phyloP scores from a whole-genome alignment of 2,113 vertebrate genomes.

The Acrocephalus kingi region DNA sequence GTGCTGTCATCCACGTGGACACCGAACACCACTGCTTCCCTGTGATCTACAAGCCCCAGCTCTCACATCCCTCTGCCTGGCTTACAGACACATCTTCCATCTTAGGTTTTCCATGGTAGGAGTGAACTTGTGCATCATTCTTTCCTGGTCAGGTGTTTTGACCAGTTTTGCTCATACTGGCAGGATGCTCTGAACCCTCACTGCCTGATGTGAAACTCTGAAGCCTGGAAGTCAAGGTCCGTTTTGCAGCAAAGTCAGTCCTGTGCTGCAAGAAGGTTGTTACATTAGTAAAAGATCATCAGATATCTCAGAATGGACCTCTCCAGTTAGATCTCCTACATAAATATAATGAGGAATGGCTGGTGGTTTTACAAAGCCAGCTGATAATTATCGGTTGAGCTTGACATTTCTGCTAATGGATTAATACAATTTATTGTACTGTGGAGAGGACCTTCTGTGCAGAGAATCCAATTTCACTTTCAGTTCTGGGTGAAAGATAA shows the following conservation, averaged over 20 bases:
- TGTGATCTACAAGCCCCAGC: accelerated
- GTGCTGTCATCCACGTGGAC: neutral
- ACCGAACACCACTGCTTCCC: neutral
- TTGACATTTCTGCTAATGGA: slow-evolving; percentile 47
- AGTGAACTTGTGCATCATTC: neutral
- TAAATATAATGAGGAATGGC: slow-evolving; percentile 46
- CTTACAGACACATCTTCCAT: neutral
- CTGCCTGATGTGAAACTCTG: neutral
- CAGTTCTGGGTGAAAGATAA: slow-evolving; percentile 7
- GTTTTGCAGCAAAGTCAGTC: neutral
- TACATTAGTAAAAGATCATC: neutral
- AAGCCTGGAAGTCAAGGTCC: neutral
- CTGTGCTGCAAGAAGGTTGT: neutral
- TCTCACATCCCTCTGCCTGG: neutral
- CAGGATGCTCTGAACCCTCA: neutral
- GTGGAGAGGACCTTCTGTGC: neutral
- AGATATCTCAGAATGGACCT: slow-evolving; percentile 16
- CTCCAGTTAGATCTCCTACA: neutral
- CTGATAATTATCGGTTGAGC: slow-evolving; percentile 50
- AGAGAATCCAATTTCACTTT: slow-evolving; percentile 13
- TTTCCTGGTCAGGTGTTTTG: neutral
- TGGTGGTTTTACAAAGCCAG: neutral
- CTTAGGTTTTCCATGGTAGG: neutral
- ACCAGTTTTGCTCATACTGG: neutral
- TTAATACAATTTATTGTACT: slow-evolving; percentile 30